Conservation (phyloP, 2,797 vertebrate species). For the Australoheros facetus region DNA sequence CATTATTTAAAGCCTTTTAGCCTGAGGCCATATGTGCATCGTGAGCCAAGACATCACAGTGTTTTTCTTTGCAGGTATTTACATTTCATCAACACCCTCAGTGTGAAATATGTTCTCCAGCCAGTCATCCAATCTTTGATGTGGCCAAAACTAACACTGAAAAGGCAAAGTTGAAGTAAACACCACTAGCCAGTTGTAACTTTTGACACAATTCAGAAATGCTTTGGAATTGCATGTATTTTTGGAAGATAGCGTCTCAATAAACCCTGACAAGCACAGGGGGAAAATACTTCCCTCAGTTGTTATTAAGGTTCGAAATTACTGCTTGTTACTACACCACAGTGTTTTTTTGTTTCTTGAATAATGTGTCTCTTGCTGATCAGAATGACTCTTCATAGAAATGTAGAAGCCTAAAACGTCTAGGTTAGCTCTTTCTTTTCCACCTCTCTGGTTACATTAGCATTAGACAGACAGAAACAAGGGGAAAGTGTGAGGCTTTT, state of each 20-base stretch:
- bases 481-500: not conserved
- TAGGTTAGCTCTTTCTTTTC: not conserved
- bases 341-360: slow-evolving; percentile 38
- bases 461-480: not conserved
- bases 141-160: not conserved
- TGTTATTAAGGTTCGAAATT: slow-evolving; percentile 36
- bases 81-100: slow-evolving; percentile 52
- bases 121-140: not conserved
- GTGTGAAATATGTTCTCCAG: slow-evolving; percentile 28
- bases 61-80: slow-evolving; percentile 36
- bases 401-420: not conserved
- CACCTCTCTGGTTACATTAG: not conserved
- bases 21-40: not conserved
- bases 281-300: slow-evolving; percentile 6
- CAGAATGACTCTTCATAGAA: not conserved
- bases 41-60: slow-evolving; percentile 22
- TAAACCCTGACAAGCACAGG: not conserved
- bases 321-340: slow-evolving; percentile 24
- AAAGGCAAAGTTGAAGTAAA: not conserved
- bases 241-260: not conserved
- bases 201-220: not conserved
- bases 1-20: slow-evolving; percentile 21
- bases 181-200: not conserved
- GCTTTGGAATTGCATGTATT: not conserved
- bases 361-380: slow-evolving; percentile 17